Evolutionary conservation across 2,888 invertebrate genomes (phyloP).

Genomic region (Melolontha melolontha): DNA sequence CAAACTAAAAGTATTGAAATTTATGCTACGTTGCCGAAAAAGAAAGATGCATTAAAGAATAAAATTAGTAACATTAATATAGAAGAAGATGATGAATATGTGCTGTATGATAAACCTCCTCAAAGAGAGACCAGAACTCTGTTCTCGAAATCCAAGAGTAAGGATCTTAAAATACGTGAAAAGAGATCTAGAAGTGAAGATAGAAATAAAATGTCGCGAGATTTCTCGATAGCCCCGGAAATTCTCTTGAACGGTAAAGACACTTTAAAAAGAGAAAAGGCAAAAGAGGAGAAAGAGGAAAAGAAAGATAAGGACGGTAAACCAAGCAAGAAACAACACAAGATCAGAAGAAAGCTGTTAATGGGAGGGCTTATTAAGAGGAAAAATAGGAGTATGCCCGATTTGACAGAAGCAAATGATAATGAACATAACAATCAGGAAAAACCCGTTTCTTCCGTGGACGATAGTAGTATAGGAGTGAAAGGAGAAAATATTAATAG

Average conservation of each 20-base stretch:
- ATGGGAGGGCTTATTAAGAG: slow-evolving; percentile 91
- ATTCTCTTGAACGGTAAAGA: slow-evolving; percentile 61
- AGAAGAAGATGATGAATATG: slow-evolving; percentile 79
- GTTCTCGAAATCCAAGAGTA: slow-evolving; percentile 76
- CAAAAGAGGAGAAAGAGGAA: slow-evolving; percentile 71
- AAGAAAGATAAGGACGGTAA: slow-evolving; percentile 73
- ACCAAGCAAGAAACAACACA: slow-evolving; percentile 88
- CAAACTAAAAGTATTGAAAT: slow-evolving; percentile 82
- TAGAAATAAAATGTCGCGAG: slow-evolving; percentile 81
- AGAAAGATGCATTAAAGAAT: slow-evolving; percentile 78
- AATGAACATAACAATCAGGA: slow-evolving; percentile 61
- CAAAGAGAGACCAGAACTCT: slow-evolving; percentile 78
- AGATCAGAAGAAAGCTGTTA: slow-evolving; percentile 85
- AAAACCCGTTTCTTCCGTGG: slow-evolving; percentile 72
- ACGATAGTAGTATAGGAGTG: slow-evolving; percentile 80
- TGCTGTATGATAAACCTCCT: slow-evolving; percentile 75
- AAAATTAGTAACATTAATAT: slow-evolving; percentile 73
- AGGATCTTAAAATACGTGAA: slow-evolving; percentile 78
- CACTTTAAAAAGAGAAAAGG: slow-evolving; percentile 68
- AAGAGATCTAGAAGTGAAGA: slow-evolving; percentile 89
- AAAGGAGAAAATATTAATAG: slow-evolving; percentile 72
- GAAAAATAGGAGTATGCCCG: slow-evolving; percentile 93
- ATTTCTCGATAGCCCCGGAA: slow-evolving; percentile 75
- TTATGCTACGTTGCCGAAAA: slow-evolving; percentile 91
- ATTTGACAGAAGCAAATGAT: slow-evolving; percentile 83